A percentile compares a stretch with the other conserved stretches of the same genome.
These are phyloP conservation scores for Luperina testacea DNA, from an alignment of 2,888 invertebrate genomes.

Conservation along the genomic window DNA sequence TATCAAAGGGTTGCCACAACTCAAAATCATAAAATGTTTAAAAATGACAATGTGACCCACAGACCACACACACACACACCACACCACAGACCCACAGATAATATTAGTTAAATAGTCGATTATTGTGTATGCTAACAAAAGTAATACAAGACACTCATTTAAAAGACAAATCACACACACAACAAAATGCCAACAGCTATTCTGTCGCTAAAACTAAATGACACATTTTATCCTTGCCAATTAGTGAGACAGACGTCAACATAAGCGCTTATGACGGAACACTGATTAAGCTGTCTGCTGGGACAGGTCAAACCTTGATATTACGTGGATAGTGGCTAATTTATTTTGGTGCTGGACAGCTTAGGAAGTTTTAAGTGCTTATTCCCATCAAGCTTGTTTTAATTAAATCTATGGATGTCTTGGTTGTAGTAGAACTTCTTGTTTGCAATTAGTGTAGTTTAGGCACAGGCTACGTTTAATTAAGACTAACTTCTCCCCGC, in stretches of 20 bases:
- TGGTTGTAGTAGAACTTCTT: neutral
- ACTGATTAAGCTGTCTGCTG: conserved; percentile 52
- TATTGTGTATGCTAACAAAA: neutral
- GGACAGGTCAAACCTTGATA: conserved; percentile 31
- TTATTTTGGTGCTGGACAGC: conserved; percentile 6
- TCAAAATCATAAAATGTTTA: no score
- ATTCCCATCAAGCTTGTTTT: neutral
- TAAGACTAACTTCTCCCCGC: neutral
- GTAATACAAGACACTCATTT: neutral
- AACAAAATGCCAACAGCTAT: conserved; percentile 22
- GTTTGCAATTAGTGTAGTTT: neutral
- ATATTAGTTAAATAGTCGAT: no score
- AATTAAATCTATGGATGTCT: neutral
- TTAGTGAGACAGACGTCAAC: conserved; percentile 49
- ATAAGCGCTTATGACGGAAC: conserved; percentile 57
- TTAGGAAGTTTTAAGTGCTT: conserved; percentile 3
- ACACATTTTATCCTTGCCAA: conserved; percentile 41
- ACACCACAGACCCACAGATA: no score
- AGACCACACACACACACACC: no score
- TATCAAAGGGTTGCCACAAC: no score
- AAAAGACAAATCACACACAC: conserved; percentile 12
- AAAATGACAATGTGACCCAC: no score
- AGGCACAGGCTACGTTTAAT: neutral
- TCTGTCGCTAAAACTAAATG: conserved; percentile 30
- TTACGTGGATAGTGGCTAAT: conserved; percentile 16